Evolutionary conservation across 1,140 invertebrate species (phyloP).

Genomic region (Ridgeia piscesae): DNA sequence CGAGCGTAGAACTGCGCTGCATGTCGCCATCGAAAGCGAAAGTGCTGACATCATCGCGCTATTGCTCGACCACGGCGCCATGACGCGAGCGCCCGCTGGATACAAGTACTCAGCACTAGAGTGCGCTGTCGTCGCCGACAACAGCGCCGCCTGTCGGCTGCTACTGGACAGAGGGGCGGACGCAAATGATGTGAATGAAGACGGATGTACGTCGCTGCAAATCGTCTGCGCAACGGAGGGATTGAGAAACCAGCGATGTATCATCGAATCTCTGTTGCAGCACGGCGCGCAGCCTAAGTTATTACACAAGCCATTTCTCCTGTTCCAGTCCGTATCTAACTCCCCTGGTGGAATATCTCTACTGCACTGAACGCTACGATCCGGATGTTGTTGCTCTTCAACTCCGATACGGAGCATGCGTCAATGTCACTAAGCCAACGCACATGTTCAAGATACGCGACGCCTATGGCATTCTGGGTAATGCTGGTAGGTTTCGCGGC

Average conservation of each 20-base stretch:
- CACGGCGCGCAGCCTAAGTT: constrained; percentile 78
- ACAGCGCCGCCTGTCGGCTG: constrained; percentile 63
- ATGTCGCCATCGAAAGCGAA: constrained; percentile 55
- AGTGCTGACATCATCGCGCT: constrained; percentile 27
- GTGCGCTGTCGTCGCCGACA: constrained; percentile 69
- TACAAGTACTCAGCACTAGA: constrained; percentile 83
- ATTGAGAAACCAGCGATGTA: constrained; percentile 67
- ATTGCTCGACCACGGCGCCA: constrained; percentile 27
- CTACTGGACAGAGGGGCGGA: constrained; percentile 68
- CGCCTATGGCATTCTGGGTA: constrained; percentile 12
- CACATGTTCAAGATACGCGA: constrained; percentile 21
- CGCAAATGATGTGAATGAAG: constrained; percentile 63
- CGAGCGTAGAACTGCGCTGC: constrained; percentile 66
- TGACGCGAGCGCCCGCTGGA: constrained; percentile 63
- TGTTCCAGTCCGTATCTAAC: constrained; percentile 61
- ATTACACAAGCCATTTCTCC: constrained; percentile 65
- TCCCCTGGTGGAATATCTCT: constrained; percentile 80
- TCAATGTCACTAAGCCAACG: constrained; percentile 23
- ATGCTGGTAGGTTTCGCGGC: constrained; percentile 10
- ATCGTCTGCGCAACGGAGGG: constrained; percentile 79
- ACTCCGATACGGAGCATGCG: constrained; percentile 69
- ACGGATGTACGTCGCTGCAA: constrained; percentile 79
- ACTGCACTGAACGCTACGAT: constrained; percentile 72
- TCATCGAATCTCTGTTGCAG: constrained; percentile 70
- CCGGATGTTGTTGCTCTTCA: constrained; percentile 72